Base-by-base conservation (phyloP, 2,113 vertebrate genomes). In the Notiomystis cincta region DNA sequence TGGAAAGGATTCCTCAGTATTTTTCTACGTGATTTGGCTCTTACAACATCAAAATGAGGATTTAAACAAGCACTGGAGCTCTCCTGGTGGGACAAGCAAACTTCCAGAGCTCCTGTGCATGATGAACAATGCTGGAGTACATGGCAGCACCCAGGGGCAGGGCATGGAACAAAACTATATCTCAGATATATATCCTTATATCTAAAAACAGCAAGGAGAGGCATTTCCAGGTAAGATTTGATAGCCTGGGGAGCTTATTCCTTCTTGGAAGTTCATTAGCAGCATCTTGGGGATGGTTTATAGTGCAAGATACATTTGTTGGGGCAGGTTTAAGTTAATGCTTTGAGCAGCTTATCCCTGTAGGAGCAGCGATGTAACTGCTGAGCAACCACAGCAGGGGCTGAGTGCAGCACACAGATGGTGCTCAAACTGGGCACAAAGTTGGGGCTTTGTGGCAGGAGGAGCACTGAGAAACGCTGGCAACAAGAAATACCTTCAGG, bases 61-160 rank as follows among this genome's bases (percentile, higher is more conserved):
- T 42, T 53, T 12, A 15, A 22, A 12, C n/a, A 40, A 35, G 0
- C 2, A 35, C 7, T 57, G 48, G 56, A 35, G 42, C 33, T 65
- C 53, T 60, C 38, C 22, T 42, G 38, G 28, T 8, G 21, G 18
- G 27, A 47, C 57, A 82, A 57, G 19, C 2, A 17, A 73, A 69
- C 8, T 38, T 19, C 6, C 44, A 65, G 50, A 30, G 50, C 38
- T 64, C 22, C 4, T 7, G 24, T 1, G 21, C 10, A 3, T 0
- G 16, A 30, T 0, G 22, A 19, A 10, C 18, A 14, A 7, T 0
- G 21, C 64, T 33, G 73, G 57, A 75, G 6, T 1, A 30, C 42
- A 6, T 2, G 15, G 81, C 13, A 48, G 31, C 0, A 2, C 64
- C 5, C 15, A 31, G 61, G 45, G 24, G 10, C 50, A 87, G 45